phyloP scores from a whole-genome alignment of 2,113 vertebrate genomes.

The Pseudopipra pipra region DNA sequence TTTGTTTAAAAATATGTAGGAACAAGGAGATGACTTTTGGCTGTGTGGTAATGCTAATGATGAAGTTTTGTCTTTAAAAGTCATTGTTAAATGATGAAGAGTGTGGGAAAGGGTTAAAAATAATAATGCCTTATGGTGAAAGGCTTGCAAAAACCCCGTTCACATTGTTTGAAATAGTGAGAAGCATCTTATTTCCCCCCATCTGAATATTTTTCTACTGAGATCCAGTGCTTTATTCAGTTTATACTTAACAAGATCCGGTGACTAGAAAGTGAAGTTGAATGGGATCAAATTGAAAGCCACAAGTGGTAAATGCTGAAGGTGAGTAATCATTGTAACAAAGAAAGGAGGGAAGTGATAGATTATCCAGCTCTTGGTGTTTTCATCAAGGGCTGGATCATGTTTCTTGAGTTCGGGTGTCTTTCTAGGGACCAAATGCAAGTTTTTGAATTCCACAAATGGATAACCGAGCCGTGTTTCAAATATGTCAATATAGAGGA shows the following conservation, averaged over 20 bases:
- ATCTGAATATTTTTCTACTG: background rate
- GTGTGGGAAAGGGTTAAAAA: background rate
- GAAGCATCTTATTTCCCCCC: background rate
- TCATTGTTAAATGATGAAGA: background rate
- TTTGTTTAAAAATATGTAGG: background rate
- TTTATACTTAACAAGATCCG: background rate
- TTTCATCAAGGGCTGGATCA: background rate
- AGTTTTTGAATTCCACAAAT: background rate
- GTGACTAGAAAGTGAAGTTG: background rate
- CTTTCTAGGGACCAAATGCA: background rate
- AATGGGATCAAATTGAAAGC: background rate
- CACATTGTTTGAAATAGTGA: background rate
- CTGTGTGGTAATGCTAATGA: background rate
- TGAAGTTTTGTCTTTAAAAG: background rate
- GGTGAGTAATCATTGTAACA: background rate
- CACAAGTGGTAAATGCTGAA: background rate
- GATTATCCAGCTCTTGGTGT: background rate
- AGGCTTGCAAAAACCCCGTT: background rate
- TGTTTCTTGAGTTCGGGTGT: background rate
- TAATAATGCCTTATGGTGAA: background rate
- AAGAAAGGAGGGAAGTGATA: background rate
- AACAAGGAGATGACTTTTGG: background rate
- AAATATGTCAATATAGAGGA: accelerated
- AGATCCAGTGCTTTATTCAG: background rate
- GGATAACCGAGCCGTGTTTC: background rate